Evolutionary conservation across 1,140 invertebrate species (phyloP), one percentile per base, ranked within the genome.

Genomic region (Calosoma granatense): DNA sequence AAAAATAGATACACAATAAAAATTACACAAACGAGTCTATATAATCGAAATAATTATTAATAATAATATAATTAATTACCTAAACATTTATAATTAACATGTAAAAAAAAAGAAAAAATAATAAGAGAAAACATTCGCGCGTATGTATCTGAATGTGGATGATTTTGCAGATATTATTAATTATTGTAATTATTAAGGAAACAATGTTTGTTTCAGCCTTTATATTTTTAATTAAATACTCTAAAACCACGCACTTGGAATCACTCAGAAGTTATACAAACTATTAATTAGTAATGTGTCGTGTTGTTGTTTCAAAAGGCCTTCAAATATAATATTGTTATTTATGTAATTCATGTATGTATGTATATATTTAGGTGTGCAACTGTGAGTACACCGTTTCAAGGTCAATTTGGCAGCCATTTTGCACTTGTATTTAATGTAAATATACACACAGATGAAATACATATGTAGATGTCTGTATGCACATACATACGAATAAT

Each of bases 211-310:
- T 54, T 54, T 54, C 53, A 54, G 53, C 22, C 53, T 54, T 54
- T 54, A 54, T 54, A 23, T 54, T 54, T 51, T 22, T 54, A 54
- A 23, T 54, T 54, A 54, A 54, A 54, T 54, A 54, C 53, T 54
- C 21, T 23, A 47, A 47, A n/a, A 47, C 41, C 41, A 47, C 21
- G 20, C 53, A 54, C 53, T 26, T 23, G 15, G 22, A 54, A 54
- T 54, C 53, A 54, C 53, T 54, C 53, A 23, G 19, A 47, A 47
- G 17, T 12, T 47, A 47, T 47, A 47, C 41, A 47, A 47, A 47
- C 41, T 47, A 47, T 47, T 47, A 47, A n/a, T n/a, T n/a, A n/a
- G n/a, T n/a, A n/a, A n/a, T n/a, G n/a, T n/a, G n/a, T n/a, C n/a
- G 41, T 47, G 41, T 47, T 47, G 41, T 12, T 47, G n/a, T n/a